Percentiles rank a stretch among this genome's conserved stretches.
phyloP scores from a whole-genome alignment of 2,888 invertebrate genomes.

The Luperina testacea region DNA sequence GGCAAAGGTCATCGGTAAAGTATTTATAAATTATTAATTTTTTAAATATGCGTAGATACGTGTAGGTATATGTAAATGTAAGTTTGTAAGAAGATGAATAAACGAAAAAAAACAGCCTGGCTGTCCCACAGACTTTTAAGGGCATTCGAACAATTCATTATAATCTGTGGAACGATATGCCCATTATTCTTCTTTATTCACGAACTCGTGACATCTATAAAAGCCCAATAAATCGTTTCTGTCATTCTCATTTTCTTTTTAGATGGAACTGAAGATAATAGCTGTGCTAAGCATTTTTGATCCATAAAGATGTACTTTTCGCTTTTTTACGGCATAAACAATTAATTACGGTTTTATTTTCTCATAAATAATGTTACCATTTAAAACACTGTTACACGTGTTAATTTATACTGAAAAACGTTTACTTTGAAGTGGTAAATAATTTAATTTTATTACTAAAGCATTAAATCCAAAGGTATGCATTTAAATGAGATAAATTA shows the following conservation, averaged over 20 bases:
- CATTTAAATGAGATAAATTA: neutral
- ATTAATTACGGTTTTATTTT: neutral
- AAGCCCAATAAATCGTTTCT: conserved; percentile 51
- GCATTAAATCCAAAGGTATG: neutral
- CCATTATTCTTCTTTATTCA: conserved; percentile 50
- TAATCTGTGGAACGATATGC: conserved; percentile 44
- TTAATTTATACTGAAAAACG: neutral
- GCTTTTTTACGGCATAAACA: neutral
- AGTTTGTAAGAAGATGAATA: neutral
- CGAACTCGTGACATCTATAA: conserved; percentile 49
- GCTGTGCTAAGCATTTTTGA: neutral
- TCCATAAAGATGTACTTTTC: neutral
- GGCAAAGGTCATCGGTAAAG: no score
- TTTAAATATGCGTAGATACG: no score
- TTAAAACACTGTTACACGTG: neutral
- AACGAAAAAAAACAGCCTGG: conserved; percentile 6
- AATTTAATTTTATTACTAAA: neutral
- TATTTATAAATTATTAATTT: neutral
- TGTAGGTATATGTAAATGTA: neutral
- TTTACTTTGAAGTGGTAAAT: conserved; percentile 3
- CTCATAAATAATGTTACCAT: neutral
- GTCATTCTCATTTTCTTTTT: conserved; percentile 29
- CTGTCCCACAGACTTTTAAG: conserved; percentile 3
- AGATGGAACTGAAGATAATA: conserved; percentile 32
- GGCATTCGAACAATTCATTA: conserved; percentile 27